Percentiles rank a stretch among this genome's conserved stretches.
phyloP scores from a whole-genome alignment of 2,888 invertebrate genomes.

The Troglohyphantes excavatus region DNA sequence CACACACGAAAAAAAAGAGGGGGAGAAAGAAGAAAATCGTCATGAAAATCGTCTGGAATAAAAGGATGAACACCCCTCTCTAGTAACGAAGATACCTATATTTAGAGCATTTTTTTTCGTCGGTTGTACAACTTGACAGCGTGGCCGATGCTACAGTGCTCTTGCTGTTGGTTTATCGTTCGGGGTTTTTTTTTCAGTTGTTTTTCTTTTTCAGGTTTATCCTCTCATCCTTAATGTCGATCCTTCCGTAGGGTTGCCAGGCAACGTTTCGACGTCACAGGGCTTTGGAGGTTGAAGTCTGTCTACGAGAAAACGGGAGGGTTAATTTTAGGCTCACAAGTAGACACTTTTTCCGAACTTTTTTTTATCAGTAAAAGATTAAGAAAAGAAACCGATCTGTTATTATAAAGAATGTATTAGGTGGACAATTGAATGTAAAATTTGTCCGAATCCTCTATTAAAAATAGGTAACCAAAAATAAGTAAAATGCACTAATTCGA shows the following conservation, averaged over 20 bases:
- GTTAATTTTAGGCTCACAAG: constrained; percentile 54
- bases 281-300: not conserved
- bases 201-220: constrained; percentile 45
- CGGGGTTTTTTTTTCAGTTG: not conserved
- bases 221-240: constrained; percentile 22
- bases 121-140: constrained; percentile 31
- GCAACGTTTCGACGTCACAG: constrained; percentile 45
- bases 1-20: too few relatives aligned
- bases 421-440: not conserved
- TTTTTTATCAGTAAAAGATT: not conserved
- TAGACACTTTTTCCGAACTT: constrained; percentile 21
- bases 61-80: constrained; percentile 33
- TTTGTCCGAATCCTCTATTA: too few relatives aligned
- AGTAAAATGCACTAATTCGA: too few relatives aligned
- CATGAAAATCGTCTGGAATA: not conserved
- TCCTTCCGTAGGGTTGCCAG: constrained; percentile 35
- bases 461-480: too few relatives aligned
- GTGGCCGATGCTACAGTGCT: constrained; percentile 5
- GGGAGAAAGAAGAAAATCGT: not conserved
- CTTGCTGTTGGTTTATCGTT: constrained; percentile 23
- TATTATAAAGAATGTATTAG: not conserved
- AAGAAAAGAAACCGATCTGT: not conserved
- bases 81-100: constrained; percentile 44
- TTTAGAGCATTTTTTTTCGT: constrained; percentile 34
- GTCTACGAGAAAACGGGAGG: constrained; percentile 15